Evolutionary conservation across 1,140 invertebrate species (phyloP), one percentile per base, ranked within the genome.

Genomic region (Pectinophora gossypiella): DNA sequence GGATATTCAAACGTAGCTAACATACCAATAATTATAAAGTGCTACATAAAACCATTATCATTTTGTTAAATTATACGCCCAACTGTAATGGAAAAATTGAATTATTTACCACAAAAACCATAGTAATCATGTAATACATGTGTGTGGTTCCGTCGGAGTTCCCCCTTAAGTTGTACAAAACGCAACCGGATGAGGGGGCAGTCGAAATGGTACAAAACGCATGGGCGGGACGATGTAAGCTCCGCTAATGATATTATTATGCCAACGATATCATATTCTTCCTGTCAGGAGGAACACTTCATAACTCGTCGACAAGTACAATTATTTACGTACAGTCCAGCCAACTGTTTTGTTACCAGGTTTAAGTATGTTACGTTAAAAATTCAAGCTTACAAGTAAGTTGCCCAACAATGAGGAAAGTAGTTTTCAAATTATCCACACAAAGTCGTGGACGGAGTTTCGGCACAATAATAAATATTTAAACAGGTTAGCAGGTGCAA

Each of bases 401-500:
- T n/a, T n/a, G n/a, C n/a, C n/a, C n/a, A n/a, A n/a, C n/a, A 61
- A 27, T 50, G 44, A 56, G 42, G 49, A 54, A 55, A 61, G 64
- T 54, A 59, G 59, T 65, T 62, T 61, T 47, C 59, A 57, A 68
- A 66, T 62, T 57, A 66, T 56, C 55, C 40, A 55, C 52, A 57
- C 44, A 61, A 67, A 60, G 48, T 59, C 44, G 56, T 54, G 51
- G 51, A 32, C 43, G 57, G 19, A 46, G 57, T 68, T 54, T 72
- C 64, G 54, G 53, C 54, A 54, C 64, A 69, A 73, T 67, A 75
- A 73, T 77, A 75, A 77, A 77, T 77, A 77, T 77, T 77, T 77
- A 77, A 74, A 73, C 60, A 77, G 67, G 67, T 68, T 69, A 66
- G 69, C 76, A 76, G 73, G 76, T 79, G 73, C 63, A 72, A 69